phyloP scores from a whole-genome alignment of 2,888 invertebrate genomes.

The Cataglyphis rosenhaueri region DNA sequence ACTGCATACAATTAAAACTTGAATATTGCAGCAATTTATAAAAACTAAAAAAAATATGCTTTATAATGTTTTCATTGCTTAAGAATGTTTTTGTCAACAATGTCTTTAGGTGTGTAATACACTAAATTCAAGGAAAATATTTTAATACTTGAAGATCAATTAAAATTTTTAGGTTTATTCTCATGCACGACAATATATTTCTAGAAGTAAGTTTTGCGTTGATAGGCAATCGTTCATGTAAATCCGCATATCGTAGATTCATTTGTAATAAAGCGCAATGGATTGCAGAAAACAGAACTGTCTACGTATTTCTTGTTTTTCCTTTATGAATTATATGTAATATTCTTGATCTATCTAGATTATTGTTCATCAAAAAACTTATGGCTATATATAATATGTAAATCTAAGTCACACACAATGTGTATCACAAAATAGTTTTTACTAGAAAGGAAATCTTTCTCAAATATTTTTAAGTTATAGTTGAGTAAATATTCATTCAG shows the following conservation, averaged over 20 bases:
- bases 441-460: conserved; percentile 6
- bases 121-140: background rate
- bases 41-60: background rate
- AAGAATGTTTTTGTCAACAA: conserved; percentile 31
- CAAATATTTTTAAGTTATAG: background rate
- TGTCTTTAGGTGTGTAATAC: conserved; percentile 13
- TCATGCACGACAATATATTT: conserved; percentile 39
- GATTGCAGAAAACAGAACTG: conserved; percentile 70
- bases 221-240: conserved; percentile 82
- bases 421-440: conserved; percentile 11
- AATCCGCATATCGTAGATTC: conserved; percentile 76
- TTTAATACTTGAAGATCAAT: conserved; percentile 52
- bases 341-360: background rate
- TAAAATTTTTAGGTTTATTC: conserved; percentile 57
- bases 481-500: background rate
- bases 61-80: background rate
- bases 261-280: conserved; percentile 84
- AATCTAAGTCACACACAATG: background rate
- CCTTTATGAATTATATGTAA: conserved; percentile 38
- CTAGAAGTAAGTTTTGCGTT: conserved; percentile 84
- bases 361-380: conserved; percentile 16
- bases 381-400: background rate
- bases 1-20: background rate
- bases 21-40: background rate
- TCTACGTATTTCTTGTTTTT: conserved; percentile 57